phyloP scores from a whole-genome alignment of 1,140 invertebrate genomes.

The Drosophila mojavensis region DNA sequence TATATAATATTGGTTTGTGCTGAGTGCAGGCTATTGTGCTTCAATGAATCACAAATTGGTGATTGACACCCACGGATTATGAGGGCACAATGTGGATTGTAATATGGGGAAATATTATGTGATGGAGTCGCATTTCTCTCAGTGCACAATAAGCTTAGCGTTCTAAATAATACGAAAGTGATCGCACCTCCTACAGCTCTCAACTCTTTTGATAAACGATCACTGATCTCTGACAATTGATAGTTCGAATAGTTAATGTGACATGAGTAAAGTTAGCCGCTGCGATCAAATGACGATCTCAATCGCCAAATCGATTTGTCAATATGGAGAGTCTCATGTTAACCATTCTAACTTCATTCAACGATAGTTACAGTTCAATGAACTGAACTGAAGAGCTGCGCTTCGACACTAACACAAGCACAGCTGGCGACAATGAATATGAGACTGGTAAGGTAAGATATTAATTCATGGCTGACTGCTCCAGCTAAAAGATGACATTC shows the following conservation, averaged over 20 bases:
- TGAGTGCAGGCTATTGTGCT: constrained; percentile 58
- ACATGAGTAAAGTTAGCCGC: constrained; percentile 29
- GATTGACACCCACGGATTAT: constrained; percentile 35
- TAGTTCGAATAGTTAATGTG: constrained; percentile 32
- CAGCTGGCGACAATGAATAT: constrained; percentile 20
- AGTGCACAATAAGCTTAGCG: constrained; percentile 8
- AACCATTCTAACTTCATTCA: constrained; percentile 33
- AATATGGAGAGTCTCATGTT: constrained; percentile 17
- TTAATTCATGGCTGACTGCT: constrained; percentile 50
- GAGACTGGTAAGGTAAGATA: constrained; percentile 18
- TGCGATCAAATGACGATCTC: constrained; percentile 32
- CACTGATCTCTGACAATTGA: constrained; percentile 32
- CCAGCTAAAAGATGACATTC: constrained; percentile 47
- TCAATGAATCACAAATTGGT: constrained; percentile 37
- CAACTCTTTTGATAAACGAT: constrained; percentile 25
- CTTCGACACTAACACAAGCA: constrained; percentile 10
- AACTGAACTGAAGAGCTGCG: constrained; percentile 40
- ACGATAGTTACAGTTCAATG: constrained; percentile 54
- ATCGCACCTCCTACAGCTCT: constrained; percentile 13
- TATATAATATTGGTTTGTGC: constrained; percentile 55
- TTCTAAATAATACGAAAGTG: constrained; percentile 20
- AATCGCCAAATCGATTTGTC: constrained; percentile 30
- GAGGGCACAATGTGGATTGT: constrained; percentile 28
- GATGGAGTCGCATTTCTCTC: constrained; percentile 5
- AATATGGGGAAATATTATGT: neutral